Base-by-base conservation (phyloP, 2,797 vertebrate genomes). In the Trachops cirrhosus region DNA sequence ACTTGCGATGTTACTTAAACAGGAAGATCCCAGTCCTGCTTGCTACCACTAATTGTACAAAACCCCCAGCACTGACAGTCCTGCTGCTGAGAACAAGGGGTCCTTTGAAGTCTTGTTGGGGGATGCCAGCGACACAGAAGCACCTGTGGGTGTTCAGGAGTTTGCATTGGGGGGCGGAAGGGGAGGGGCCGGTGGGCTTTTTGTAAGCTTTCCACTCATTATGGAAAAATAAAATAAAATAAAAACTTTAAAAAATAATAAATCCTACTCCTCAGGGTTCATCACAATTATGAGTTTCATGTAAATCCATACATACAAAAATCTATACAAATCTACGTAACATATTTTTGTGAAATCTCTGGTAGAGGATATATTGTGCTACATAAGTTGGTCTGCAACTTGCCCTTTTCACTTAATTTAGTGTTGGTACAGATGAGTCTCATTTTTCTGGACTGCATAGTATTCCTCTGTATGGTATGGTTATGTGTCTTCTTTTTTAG, bases 51-150 rank as follows among this genome's bases (percentile, higher is more conserved):
- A 8, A 50, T 96, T 97, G 97, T 97, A 97, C 97, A 96, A 92
- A 96, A 97, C 62, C 10, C 41, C 94, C 96, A 73, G 93, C 96
- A 86, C 95, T 77, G 84, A 75, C 73, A 62, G 19, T 79, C 97
- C 77, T 92, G 93, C 98, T 93, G 96, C 97, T 92, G 48, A 74
- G 84, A 96, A 94, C 97, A 95, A 97, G 97, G 96, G 97, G 94
- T 64, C 97, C 87, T 98, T 94, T 77, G 98, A 97, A 96, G 98
- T 98, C 98, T 98, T 98, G 97, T 94, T 95, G 94, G 93, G 75
- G 98, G 95, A 97, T 59, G 59, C 89, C 97, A n/a, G 90, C 94
- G 97, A 97, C 71, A 88, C 92, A 91, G 96, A 98, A 95, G 68
- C 50, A 21, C 79, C 64, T 52, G 93, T 95, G 91, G 80, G 96